Conservation (phyloP, 2,113 vertebrate genomes). For the Nycticryphes semicollaris region DNA sequence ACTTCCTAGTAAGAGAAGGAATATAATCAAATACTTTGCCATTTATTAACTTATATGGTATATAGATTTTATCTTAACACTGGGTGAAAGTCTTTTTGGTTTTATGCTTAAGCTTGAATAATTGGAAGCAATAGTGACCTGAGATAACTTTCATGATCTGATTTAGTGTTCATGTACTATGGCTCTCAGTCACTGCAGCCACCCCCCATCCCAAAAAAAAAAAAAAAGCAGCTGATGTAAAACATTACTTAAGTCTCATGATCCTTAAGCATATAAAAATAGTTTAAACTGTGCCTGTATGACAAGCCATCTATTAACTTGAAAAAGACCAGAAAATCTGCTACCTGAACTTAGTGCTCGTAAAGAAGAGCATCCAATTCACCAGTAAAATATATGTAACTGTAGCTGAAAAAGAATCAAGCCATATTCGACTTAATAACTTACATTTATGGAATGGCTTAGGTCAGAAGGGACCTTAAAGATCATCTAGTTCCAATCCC, state of each 20-base stretch:
- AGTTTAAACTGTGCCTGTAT: neutral
- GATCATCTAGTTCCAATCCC: neutral
- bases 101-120: neutral
- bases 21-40: neutral
- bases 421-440: fast-evolving
- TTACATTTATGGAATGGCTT: neutral
- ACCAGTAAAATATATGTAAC: fast-evolving
- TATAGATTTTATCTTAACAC: neutral
- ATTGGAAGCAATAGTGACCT: neutral
- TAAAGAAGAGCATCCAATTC: neutral
- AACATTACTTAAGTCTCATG: neutral
- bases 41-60: neutral
- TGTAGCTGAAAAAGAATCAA: neutral
- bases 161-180: fast-evolving
- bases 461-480: neutral
- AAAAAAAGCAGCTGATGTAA: neutral
- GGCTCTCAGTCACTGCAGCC: neutral
- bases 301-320: neutral
- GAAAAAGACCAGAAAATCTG: neutral
- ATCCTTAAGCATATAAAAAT: neutral
- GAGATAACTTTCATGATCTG: neutral
- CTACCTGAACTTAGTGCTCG: neutral
- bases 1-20: neutral
- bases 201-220: neutral
- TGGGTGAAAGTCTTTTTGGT: neutral